phyloP scores from a whole-genome alignment of 2,797 vertebrate genomes.

The Enteromius argenteus region DNA sequence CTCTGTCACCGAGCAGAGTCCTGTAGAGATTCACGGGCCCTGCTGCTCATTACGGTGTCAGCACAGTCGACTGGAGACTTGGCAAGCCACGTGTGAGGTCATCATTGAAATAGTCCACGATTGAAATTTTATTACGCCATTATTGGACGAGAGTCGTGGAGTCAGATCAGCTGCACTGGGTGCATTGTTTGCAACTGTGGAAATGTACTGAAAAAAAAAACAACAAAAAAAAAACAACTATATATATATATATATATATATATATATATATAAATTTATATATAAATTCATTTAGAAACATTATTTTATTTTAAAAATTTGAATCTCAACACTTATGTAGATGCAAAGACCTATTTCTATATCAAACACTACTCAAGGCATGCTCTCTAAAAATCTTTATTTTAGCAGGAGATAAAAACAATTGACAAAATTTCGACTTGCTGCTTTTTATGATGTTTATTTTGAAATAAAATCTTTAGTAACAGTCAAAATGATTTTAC shows the following conservation, averaged over 20 bases:
- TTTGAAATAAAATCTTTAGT: not conserved
- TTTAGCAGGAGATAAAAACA: too few species aligned
- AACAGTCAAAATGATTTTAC: not conserved
- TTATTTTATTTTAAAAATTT: not conserved
- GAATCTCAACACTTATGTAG: too few species aligned
- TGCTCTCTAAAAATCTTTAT: too few species aligned
- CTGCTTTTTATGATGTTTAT: not conserved
- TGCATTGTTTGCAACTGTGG: not conserved
- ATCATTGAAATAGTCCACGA: not conserved
- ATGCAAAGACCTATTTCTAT: too few species aligned
- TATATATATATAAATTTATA: too few species aligned
- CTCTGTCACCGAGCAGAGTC: conserved; percentile 21
- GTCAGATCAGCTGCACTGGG: not conserved
- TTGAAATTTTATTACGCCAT: not conserved
- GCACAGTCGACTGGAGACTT: not conserved
- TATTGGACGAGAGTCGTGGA: not conserved
- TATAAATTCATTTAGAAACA: not conserved
- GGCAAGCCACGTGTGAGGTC: not conserved
- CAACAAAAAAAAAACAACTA: too few species aligned
- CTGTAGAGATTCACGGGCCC: not conserved
- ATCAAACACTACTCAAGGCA: too few species aligned
- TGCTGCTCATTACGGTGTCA: not conserved
- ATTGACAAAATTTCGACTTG: too few species aligned
- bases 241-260: too few species aligned
- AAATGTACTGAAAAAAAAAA: not conserved